Base-by-base conservation (phyloP, 2,797 vertebrate species). In the Hemitrygon akajei region DNA sequence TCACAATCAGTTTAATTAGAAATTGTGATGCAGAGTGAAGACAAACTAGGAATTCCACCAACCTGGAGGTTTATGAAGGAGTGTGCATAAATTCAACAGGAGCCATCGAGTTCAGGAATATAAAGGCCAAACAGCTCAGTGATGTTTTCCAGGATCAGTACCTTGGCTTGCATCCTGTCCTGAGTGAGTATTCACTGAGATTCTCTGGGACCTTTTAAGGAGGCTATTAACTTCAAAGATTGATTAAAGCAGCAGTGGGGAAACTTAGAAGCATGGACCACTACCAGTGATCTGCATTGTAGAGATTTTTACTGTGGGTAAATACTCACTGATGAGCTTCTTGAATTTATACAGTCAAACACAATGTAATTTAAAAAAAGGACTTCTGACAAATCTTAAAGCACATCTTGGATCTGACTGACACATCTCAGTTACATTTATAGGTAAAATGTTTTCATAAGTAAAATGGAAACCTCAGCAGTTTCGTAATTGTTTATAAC, bases 391-490 rank as follows among this genome's bases (percentile, higher is more conserved):
- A 66, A 66, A 89, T 16, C 63, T 69, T 89, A 89, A 89, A 18
- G 18, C 5, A 66, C 30, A 34, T 89, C 86, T 66, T 89, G 10
- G n/a, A 89, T 89, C 63, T 69, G 18, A 69, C 34, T 63, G 34
- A n/a, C 60, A 89, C 66, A 66, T 37, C 60, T 37, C n/a, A 9
- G 7, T 20, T 69, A 2, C 18, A 7, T 84, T 58, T 84, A 58
- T 84, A 20, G n/a, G n/a, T 89, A 89, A 89, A 79, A 69, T 63
- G n/a, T 69, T 89, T 89, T 37, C 7, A 11, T 69, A 37, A 69
- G 16, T 89, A 34, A 66, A 89, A 37, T 89, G 60, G 27, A 89
- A 89, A 89, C 63, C n/a, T 89, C 86, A 69, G 60, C 86, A 89
- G 66, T 69, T 89, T 69, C 37, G 30, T 69, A 89, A 89, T 69